phyloP scores from a whole-genome alignment of 92 coral and sea anemone genomes.

The Diadumene lineata region DNA sequence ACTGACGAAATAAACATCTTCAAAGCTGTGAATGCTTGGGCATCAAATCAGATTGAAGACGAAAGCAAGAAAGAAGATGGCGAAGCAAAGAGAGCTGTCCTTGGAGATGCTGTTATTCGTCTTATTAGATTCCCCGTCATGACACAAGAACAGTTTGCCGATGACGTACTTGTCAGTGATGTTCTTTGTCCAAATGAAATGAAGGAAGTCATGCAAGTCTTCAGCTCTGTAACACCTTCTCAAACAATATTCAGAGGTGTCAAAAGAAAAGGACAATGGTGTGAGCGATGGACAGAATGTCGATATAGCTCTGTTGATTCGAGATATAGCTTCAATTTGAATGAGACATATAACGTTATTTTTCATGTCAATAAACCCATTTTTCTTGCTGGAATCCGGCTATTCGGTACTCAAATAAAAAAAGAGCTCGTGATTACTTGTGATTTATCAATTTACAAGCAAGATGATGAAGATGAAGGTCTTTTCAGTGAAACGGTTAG shows the following conservation, averaged over 20 bases:
- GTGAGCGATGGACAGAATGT: slow-evolving; percentile 13
- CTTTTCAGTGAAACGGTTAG: not conserved
- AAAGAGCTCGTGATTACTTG: not conserved
- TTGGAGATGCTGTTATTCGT: slow-evolving; percentile 19
- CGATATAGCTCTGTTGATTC: not conserved
- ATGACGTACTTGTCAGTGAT: slow-evolving; percentile 23
- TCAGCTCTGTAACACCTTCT: not conserved
- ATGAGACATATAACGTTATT: not conserved
- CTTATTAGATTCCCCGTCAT: slow-evolving; percentile 12
- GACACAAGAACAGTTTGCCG: slow-evolving; percentile 19
- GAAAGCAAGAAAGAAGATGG: not conserved
- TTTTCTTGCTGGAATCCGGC: slow-evolving; percentile 24
- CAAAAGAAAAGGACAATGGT: slow-evolving; percentile 13
- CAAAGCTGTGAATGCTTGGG: slow-evolving; percentile 31
- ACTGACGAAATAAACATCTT: slow-evolving; percentile 25
- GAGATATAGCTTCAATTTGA: too few species aligned
- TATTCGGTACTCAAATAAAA: not conserved
- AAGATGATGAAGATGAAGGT: not conserved
- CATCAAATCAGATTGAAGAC: slow-evolving; percentile 3
- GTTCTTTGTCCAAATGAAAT: slow-evolving; percentile 10
- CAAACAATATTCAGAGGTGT: not conserved
- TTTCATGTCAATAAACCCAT: slow-evolving; percentile 20
- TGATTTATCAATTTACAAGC: not conserved
- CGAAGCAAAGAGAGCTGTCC: slow-evolving; percentile 9
- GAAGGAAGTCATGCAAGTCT: slow-evolving; percentile 9